Evolutionary conservation across 2,888 invertebrate genomes (phyloP).

Genomic region (Meta bourneti): DNA sequence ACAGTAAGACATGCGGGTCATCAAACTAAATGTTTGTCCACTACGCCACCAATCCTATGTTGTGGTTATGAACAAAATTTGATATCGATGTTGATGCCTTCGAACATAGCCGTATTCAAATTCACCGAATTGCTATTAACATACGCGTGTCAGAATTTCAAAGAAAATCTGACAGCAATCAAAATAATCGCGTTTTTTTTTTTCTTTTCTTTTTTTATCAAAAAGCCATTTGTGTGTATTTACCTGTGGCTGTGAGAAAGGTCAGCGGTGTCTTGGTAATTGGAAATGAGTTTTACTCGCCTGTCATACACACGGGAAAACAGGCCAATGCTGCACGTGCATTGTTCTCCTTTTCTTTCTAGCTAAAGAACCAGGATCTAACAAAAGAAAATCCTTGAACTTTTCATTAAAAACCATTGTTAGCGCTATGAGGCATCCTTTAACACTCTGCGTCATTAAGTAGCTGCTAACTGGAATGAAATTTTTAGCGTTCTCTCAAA

Average conservation of each 20-base stretch:
- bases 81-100: not conserved
- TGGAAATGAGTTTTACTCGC: constrained; percentile 28
- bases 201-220: constrained; percentile 19
- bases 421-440: not conserved
- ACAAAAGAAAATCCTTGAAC: constrained; percentile 42
- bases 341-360: constrained; percentile 30
- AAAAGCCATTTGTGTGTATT: constrained; percentile 23
- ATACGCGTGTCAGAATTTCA: constrained; percentile 10
- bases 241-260: constrained; percentile 47
- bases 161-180: not conserved
- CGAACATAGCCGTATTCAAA: constrained; percentile 7
- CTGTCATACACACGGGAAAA: constrained; percentile 23
- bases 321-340: constrained; percentile 22
- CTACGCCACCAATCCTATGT: too few species aligned
- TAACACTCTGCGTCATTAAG: not conserved
- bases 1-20: too few species aligned
- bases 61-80: too few species aligned
- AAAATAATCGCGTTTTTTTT: not conserved
- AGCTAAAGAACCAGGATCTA: constrained; percentile 27
- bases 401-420: constrained; percentile 15
- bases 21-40: too few species aligned
- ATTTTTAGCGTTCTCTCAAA: too few species aligned
- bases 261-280: constrained; percentile 44
- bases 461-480: too few species aligned
- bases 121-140: constrained; percentile 1